Evolutionary conservation across 2,113 vertebrate species (phyloP).

Genomic region (Gallinago jamesoni): DNA sequence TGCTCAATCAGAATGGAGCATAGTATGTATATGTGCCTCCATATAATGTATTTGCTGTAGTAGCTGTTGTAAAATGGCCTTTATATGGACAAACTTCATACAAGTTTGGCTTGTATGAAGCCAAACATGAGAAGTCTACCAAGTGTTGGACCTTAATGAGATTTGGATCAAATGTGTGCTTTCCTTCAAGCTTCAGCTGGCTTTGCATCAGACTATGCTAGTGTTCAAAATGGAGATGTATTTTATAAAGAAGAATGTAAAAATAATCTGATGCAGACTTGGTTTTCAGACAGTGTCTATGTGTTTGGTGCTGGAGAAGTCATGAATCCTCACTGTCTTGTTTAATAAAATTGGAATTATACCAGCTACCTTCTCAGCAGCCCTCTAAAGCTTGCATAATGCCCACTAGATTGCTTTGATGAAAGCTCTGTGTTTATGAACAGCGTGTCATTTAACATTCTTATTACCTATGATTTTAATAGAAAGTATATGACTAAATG

Average conservation of each 20-base stretch:
- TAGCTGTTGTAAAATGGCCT: neutral
- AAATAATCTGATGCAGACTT: neutral
- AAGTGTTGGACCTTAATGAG: neutral
- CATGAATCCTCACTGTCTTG: neutral
- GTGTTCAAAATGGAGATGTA: neutral
- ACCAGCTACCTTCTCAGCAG: neutral
- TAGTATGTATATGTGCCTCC: neutral
- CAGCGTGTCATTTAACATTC: neutral
- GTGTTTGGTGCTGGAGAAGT: neutral
- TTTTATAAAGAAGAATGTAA: neutral
- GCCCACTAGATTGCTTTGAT: neutral
- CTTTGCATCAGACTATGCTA: neutral
- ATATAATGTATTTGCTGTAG: neutral
- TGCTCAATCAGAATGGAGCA: neutral
- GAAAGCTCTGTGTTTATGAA: neutral
- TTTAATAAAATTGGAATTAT: neutral
- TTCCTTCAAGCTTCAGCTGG: neutral
- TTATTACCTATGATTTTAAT: neutral
- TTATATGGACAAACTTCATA: neutral
- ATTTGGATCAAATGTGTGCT: neutral
- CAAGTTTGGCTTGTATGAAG: neutral
- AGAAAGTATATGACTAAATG: neutral
- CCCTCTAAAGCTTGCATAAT: neutral
- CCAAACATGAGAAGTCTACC: neutral
- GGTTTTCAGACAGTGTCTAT: neutral